Base-by-base conservation (phyloP, 2,113 vertebrate species). In the Puffinus mauretanicus region DNA sequence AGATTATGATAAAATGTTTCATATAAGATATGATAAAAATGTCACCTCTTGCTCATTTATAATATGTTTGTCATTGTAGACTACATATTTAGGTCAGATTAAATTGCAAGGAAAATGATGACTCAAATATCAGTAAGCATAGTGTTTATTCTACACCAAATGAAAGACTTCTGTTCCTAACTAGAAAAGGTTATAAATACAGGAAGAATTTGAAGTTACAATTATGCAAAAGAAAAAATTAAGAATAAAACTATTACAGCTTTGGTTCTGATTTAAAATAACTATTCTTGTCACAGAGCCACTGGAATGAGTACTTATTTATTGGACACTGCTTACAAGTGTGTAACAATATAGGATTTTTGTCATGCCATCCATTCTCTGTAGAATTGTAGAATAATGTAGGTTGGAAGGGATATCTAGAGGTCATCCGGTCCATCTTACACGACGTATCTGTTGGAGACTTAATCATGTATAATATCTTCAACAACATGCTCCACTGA, bases 41-140 rank as follows among this genome's bases (percentile, higher is more conserved):
- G 93, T 88, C 70, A 87, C 70, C 69, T 85, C 58, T 84, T 93
- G 86, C 93, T 96, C 88, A 88, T 78, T 95, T 97, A n/a, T 86
- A 90, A 76, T 85, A 42, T 67, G 29, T 93, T 97, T 97, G 82
- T 94, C 92, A 81, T 71, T 86, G 30, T 34, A 87, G 62, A n/a
- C 62, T 90, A 62, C n/a, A 7, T 86, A 85, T 92, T 93, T 96
- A 90, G 69, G 77, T 84, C 90, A 87, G 60, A 92, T 93, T 67
- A 88, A 96, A 85, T 82, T 73, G 70, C 47, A 47, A 60, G 46
- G 58, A 65, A 96, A 96, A 94, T 72, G 86, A 66, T 20, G 30
- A 38, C 65, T 95, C 80, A 92, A 65, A 57, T 79, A 82, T 47
- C 34, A 67, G 49, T 57, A 86, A 57, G 27, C 22, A 64, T 16